These are phyloP conservation scores for Ferdinandea cuprea DNA, from an alignment of 2,888 invertebrate species.

Conservation along the genomic window DNA sequence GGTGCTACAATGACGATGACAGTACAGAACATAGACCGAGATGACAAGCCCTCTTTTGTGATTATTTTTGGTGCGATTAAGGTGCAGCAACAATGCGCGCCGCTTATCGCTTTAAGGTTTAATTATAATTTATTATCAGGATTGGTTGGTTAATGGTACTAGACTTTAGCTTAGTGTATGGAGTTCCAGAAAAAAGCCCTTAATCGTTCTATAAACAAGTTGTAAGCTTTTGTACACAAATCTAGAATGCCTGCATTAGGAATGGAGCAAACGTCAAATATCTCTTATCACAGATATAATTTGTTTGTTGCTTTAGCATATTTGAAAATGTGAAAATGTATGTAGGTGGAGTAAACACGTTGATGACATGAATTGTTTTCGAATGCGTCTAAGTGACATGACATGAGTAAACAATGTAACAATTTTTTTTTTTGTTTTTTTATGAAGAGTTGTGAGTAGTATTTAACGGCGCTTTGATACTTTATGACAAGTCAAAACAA, in stretches of 20 bases:
- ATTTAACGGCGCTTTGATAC: neutral
- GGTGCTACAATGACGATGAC: slow-evolving; percentile 29
- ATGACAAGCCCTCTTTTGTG: slow-evolving; percentile 44
- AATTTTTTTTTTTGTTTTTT: neutral
- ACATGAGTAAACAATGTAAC: slow-evolving; percentile 2
- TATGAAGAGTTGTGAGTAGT: neutral
- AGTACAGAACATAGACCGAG: slow-evolving; percentile 6
- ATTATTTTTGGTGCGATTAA: slow-evolving; percentile 11
- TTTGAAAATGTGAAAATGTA: neutral
- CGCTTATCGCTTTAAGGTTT: slow-evolving; percentile 48
- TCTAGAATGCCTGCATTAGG: slow-evolving; percentile 53
- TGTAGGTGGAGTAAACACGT: slow-evolving; percentile 18
- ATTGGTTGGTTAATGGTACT: slow-evolving; percentile 38
- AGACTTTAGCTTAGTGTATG: slow-evolving; percentile 22
- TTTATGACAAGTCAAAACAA: too few relatives aligned
- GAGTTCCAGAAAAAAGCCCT: slow-evolving; percentile 43
- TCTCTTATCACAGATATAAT: slow-evolving; percentile 15
- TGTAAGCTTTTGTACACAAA: slow-evolving; percentile 56
- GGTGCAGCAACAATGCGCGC: slow-evolving; percentile 50
- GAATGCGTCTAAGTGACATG: neutral
- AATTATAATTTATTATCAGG: slow-evolving; percentile 55
- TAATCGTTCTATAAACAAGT: slow-evolving; percentile 58
- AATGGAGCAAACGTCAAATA: slow-evolving; percentile 42
- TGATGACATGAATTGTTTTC: too few relatives aligned
- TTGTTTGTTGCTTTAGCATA: neutral